Percentiles rank a stretch among this genome's conserved stretches.
Evolutionary conservation across 2,113 vertebrate genomes (phyloP).

Genomic region (Geothlypis trichas): DNA sequence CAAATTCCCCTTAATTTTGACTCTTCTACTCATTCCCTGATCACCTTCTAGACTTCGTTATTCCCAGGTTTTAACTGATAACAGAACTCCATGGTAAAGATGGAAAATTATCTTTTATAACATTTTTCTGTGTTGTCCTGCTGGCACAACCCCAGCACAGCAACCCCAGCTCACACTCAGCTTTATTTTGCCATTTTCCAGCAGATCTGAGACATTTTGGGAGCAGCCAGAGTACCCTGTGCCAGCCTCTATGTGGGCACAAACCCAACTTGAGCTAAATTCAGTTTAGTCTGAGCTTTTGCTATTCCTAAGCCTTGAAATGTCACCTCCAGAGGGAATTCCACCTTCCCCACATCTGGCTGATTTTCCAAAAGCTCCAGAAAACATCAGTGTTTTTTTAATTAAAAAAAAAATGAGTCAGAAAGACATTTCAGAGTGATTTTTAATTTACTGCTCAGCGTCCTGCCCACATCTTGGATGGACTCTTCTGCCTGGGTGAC

Average conservation of each 20-base stretch:
- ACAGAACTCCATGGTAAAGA: background rate
- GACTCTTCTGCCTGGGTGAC: background rate
- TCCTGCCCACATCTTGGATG: background rate
- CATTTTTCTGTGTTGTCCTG: too few species aligned
- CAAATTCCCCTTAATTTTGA: background rate
- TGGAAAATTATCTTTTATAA: background rate
- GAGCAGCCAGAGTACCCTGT: background rate
- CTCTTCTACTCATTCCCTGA: background rate
- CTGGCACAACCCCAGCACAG: background rate
- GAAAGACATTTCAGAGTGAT: background rate
- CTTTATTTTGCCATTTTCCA: background rate
- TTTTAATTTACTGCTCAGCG: background rate
- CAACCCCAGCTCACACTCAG: background rate
- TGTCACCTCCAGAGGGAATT: background rate
- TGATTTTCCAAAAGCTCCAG: background rate
- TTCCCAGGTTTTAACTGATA: background rate
- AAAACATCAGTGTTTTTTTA: background rate
- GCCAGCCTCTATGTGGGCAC: background rate
- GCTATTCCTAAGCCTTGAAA: background rate
- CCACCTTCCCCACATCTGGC: background rate
- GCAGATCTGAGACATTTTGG: background rate
- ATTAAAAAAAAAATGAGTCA: background rate
- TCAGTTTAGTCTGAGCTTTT: background rate
- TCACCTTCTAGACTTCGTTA: rapidly evolving
- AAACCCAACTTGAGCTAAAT: rapidly evolving